phyloP scores from a whole-genome alignment of 2,888 invertebrate genomes.

The Pristionchus entomophagus region DNA sequence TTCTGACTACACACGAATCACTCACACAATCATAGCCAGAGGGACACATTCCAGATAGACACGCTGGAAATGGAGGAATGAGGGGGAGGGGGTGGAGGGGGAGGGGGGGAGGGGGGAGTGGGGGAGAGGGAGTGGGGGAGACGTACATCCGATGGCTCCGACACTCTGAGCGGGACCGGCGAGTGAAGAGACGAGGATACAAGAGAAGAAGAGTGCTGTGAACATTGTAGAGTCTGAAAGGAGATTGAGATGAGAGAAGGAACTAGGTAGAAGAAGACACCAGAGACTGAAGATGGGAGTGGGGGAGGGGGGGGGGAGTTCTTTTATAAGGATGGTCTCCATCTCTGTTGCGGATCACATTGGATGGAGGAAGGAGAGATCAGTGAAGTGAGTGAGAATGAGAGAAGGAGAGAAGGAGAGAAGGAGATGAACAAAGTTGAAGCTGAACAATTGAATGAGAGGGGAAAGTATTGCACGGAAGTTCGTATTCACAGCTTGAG shows the following conservation, averaged over 20 bases:
- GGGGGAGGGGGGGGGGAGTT: neutral
- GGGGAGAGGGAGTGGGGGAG: neutral
- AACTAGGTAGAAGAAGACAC: too few relatives aligned
- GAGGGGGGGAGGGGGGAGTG: neutral
- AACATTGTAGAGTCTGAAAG: neutral
- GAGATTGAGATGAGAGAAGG: neutral
- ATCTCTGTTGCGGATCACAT: neutral
- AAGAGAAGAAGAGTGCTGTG: constrained; percentile 4
- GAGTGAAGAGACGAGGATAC: constrained; percentile 12
- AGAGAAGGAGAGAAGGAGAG: constrained; percentile 5
- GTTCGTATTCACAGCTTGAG: neutral
- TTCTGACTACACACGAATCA: constrained; percentile 30
- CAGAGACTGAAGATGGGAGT: too few relatives aligned
- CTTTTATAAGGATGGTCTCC: neutral
- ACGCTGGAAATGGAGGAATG: neutral
- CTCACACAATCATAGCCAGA: constrained; percentile 5
- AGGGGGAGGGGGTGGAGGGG: neutral
- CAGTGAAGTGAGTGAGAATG: neutral
- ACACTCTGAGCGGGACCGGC: neutral
- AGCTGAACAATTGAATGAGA: neutral
- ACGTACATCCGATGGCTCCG: constrained; percentile 13
- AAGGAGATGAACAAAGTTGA: neutral
- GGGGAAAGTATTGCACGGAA: neutral
- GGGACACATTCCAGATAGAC: constrained; percentile 40
- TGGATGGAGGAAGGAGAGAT: neutral